Conservation (phyloP, 35 echinoderm and acorn worm species). For the Eucidaris tribuloides region DNA sequence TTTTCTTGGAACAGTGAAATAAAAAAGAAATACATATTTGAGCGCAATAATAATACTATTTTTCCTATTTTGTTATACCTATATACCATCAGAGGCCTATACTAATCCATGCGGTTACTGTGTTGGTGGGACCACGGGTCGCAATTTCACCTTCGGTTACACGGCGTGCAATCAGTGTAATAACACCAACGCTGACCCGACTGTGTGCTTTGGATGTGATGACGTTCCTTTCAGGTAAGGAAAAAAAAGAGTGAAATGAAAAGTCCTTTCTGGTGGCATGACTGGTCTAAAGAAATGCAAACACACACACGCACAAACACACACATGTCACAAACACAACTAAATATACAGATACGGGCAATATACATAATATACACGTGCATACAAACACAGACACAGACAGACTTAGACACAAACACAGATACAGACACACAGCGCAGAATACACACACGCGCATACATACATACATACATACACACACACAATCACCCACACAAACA, state of each 20-base stretch:
- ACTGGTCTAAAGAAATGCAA: background rate
- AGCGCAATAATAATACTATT: too few species aligned
- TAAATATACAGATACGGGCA: background rate
- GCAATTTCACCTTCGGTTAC: background rate
- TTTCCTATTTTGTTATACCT: too few species aligned
- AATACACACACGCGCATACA: too few species aligned
- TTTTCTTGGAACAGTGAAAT: too few species aligned
- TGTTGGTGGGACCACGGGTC: constrained; percentile 31
- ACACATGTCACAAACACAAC: background rate
- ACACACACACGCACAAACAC: background rate
- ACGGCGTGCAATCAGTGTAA: constrained; percentile 23
- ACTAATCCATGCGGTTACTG: constrained; percentile 49
- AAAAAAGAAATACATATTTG: too few species aligned
- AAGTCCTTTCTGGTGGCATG: background rate
- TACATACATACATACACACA: too few species aligned
- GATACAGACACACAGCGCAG: background rate
- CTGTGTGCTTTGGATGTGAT: constrained; percentile 47
- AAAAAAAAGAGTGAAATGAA: background rate
- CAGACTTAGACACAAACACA: background rate
- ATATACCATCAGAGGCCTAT: too few species aligned
- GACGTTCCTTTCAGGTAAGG: constrained; percentile 68
- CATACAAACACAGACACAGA: background rate
- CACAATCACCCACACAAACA: too few species aligned
- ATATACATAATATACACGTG: background rate
- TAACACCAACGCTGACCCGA: background rate